Evolutionary conservation across 2,888 invertebrate genomes (phyloP).

Genomic region (Hypselothyrea guttata): DNA sequence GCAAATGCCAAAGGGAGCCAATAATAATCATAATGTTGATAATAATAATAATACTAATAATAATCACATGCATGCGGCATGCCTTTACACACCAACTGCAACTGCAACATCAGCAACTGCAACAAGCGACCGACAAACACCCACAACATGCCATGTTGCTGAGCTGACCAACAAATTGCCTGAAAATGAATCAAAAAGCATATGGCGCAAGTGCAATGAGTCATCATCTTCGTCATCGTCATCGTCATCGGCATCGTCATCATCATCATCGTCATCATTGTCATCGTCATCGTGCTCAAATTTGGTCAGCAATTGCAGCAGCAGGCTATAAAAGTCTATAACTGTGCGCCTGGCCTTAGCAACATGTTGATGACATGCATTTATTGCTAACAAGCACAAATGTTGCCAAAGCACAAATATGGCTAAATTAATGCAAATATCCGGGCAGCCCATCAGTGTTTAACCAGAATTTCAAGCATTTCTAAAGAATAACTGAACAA

Average conservation of each 20-base stretch:
- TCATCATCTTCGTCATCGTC: conserved; percentile 36
- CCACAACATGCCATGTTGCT: conserved; percentile 1
- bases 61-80: conserved; percentile 25
- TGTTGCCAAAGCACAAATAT: too few relatives aligned
- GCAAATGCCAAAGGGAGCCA: conserved; percentile 58
- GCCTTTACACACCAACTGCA: too few relatives aligned
- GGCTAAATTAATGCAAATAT: too few relatives aligned
- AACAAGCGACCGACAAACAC: background rate
- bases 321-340: conserved; percentile 16
- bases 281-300: conserved; percentile 3
- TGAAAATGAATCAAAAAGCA: conserved; percentile 29
- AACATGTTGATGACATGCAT: background rate
- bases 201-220: conserved; percentile 39
- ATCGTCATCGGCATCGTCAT: conserved; percentile 16
- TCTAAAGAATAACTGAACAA: too few relatives aligned
- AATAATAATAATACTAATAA: background rate
- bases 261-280: conserved; percentile 7
- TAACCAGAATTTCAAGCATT: too few relatives aligned
- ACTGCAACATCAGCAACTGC: too few relatives aligned
- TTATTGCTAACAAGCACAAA: too few relatives aligned
- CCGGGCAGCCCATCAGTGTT: too few relatives aligned
- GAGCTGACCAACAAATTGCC: conserved; percentile 45
- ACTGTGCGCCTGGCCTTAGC: too few relatives aligned
- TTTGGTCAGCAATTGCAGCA: conserved; percentile 30
- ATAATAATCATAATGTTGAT: conserved; percentile 41